Base-by-base conservation (phyloP, 1,140 invertebrate species). In the Scaptomyza montana region DNA sequence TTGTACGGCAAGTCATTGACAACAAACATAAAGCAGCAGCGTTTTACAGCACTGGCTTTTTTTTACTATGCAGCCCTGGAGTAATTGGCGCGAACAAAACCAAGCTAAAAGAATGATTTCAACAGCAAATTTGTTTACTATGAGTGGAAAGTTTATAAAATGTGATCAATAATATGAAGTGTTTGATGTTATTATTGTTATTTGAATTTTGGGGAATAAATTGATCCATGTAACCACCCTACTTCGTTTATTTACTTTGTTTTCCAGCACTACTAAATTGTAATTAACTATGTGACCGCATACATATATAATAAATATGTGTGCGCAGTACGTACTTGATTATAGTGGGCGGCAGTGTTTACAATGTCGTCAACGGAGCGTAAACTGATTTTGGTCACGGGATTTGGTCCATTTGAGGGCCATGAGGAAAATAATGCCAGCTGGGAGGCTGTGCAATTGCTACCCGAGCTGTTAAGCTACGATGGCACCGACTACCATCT, bases 361-460 rank as follows among this genome's bases (percentile, higher is more conserved):
- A 78, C 56, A 65, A 69, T 87, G 76, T 63, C 79, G 46, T 73
- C 79, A 41, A 28, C 53, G 46, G 80, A 80, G 30, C 71, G 77
- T 68, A 89, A 91, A 57, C 66, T 90, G n/a, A 81, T 93, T 59
- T 45, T 95, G 30, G 92, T 95, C 68, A 94, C 94, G 67, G 96
- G 96, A 19, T 96, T 96, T 92, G 95, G 95, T 5, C 95, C 95
- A 53, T 96, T 96, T 92, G 6, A 68, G 9, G 92, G 92, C 8
- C 82, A 89, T 13, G 94, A 96, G 74, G 71, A 79, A 13, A 86
- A 95, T 8, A 96, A 96, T 89, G 94, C 95, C 2, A 96, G 95
- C 79, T 96, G 95, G 95, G 94, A 95, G 76, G 94, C 95, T 45
- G 95, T 90, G 0, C 65, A 84, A 25, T 80, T 94, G 46, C 74